Conservation (phyloP, 1,140 invertebrate genomes). For the Holotrichia oblita region DNA sequence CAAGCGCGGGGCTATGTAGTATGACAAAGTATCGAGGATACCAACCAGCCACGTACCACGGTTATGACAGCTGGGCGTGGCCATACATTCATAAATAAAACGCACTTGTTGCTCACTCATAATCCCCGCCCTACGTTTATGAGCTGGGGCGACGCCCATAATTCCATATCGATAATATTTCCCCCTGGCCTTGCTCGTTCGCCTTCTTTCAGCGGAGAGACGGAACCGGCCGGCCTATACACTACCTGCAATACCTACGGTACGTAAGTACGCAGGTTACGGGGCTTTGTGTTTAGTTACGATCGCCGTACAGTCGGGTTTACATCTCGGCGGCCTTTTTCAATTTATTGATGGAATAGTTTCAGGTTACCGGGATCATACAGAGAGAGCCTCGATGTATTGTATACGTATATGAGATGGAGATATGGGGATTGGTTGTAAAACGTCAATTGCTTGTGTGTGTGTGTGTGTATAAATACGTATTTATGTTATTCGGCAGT, state of each 20-base stretch:
- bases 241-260: neutral
- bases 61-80: conserved; percentile 61
- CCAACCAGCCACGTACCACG: conserved; percentile 56
- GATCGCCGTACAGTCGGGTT: neutral
- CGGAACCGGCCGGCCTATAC: too few species aligned
- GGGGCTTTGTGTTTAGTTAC: neutral
- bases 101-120: conserved; percentile 60
- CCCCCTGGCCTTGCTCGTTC: conserved; percentile 42
- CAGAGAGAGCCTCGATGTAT: too few species aligned
- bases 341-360: too few species aligned
- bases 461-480: neutral
- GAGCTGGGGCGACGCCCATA: conserved; percentile 51
- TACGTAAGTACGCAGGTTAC: neutral
- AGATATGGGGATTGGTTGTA: too few species aligned
- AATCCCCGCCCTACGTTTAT: conserved; percentile 57
- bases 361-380: too few species aligned
- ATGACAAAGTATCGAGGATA: conserved; percentile 54
- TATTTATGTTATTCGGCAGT: neutral
- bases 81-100: conserved; percentile 60
- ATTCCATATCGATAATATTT: conserved; percentile 58
- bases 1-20: conserved; percentile 54
- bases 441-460: neutral
- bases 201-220: neutral
- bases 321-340: too few species aligned
- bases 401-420: too few species aligned